phyloP scores from a whole-genome alignment of 2,888 invertebrate species.

The Pilophorus perplexus region DNA sequence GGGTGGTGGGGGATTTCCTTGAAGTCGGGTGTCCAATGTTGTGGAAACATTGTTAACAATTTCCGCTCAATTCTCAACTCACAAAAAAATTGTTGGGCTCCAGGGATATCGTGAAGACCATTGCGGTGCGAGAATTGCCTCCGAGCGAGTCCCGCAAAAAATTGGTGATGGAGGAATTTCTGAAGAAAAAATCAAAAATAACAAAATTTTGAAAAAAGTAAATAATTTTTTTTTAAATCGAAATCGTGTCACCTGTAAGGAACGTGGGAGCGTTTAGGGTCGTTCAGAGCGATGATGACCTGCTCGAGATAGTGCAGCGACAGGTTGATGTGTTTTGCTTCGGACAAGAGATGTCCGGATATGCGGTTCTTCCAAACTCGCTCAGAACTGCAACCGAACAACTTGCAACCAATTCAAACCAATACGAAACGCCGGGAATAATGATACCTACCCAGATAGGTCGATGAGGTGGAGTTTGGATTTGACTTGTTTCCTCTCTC shows the following conservation, averaged over 20 bases:
- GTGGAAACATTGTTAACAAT: no score
- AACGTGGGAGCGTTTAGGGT: slow-evolving; percentile 52
- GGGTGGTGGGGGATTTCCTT: no score
- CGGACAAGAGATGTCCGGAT: slow-evolving; percentile 54
- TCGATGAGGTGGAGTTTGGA: slow-evolving; percentile 59
- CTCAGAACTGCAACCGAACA: slow-evolving; percentile 54
- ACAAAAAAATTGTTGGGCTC: slow-evolving; percentile 52
- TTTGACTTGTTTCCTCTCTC: slow-evolving; percentile 52
- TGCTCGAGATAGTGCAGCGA: slow-evolving; percentile 59
- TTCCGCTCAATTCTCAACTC: slow-evolving; percentile 8
- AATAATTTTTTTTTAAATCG: not conserved
- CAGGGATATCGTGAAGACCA: slow-evolving; percentile 56
- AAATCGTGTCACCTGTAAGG: slow-evolving; percentile 51
- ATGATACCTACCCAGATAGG: slow-evolving; percentile 59
- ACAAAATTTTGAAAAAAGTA: no score
- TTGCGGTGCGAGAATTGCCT: slow-evolving; percentile 58
- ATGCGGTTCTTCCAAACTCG: slow-evolving; percentile 56
- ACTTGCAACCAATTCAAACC: no score
- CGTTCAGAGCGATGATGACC: slow-evolving; percentile 54
- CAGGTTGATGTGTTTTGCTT: slow-evolving; percentile 59
- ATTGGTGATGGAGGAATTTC: slow-evolving; percentile 59
- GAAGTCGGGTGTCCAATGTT: no score
- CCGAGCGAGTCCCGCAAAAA: slow-evolving; percentile 58
- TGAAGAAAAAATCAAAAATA: slow-evolving; percentile 3
- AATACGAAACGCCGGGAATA: no score